Base-by-base conservation (phyloP, 2,797 vertebrate species). In the Heliangelus exortis region DNA sequence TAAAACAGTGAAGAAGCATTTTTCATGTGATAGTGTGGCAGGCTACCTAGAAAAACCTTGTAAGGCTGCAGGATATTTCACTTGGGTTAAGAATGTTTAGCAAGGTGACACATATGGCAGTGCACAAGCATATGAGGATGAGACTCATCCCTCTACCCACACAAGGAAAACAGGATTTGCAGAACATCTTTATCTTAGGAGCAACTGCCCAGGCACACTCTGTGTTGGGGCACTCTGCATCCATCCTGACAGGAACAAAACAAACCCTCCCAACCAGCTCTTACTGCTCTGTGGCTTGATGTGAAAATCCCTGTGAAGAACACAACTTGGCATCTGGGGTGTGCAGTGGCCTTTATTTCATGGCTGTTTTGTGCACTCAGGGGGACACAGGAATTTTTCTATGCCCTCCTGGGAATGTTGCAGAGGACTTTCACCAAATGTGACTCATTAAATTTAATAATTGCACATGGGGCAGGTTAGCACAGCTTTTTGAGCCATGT, bases 61-160 rank as follows among this genome's bases (percentile, higher is more conserved):
- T 28, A 75, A 57, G 29, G 28, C 15, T 67, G n/a, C 23, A 34
- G 79, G 79, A 67, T 41, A 47, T 50, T 68, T 88, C 58, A 36
- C 23, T 74, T 19, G 33, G 33, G 54, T 63, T 41, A 68, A 25
- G 58, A 58, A 47, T 7, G 26, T 7, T 69, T 73, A 29, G 25
- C 1, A 0, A 41, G n/a, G 26, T 3, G 1, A 47, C 39, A 39
- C 16, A 63, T 1, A 0, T 7, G 12, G 8, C 14, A 1, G 2
- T n/a, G 62, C 19, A 74, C 4, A 10, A 41, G n/a, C 43, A 77
- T 53, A 41, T 51, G 47, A 45, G 51, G 29, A 59, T 43, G n/a
- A 50, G 33, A 25, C 14, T 43, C 25, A 29, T 8, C 15, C 21
- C 16, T 50, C 3, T 14, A n/a, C 15, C 45, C 18, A 9, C 0